Base-by-base conservation (phyloP, 92 coral and sea anemone genomes). In the Isaurus tuberculatus region DNA sequence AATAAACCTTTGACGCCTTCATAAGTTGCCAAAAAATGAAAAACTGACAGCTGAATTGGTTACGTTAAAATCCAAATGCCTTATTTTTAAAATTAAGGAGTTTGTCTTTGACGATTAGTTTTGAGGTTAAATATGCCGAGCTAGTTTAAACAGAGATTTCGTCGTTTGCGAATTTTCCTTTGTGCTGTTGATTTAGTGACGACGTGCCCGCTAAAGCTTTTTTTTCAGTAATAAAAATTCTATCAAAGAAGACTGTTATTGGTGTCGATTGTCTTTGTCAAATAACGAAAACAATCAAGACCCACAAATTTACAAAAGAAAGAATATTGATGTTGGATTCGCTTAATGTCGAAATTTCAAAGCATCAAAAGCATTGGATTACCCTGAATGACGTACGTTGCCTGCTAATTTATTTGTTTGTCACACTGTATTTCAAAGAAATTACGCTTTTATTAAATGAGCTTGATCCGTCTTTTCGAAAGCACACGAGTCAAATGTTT, bases 371-470 rank as follows among this genome's bases (percentile, higher is more conserved):
- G 27, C 49, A 57, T 6, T 42, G 82, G 40, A 36, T 77, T 77
- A 57, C 49, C 5, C n/a, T 31, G 69, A 77, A 61, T 77, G 70
- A 77, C 70, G 82, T 48, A 77, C 82, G 43, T 34, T 57, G 13
- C 22, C 53, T 1, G 48, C 32, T 36, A 53, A 77, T 55, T 34
- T 33, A 28, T 19, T 61, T 34, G 68, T 58, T 60, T 77, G 22
- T 27, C 2, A 16, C 9, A 49, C 55, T 28, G 3, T 34, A 23
- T 63, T 63, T 63, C 26, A 63, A 63, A 63, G 5, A 63, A 29
- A 2, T 23, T 0, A 0, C 23, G 66, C 19, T 63, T 22, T 29
- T 63, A 22, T 63, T 63, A 26, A 20, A 20, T 17, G 5, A 5
- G 9, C 28, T 0, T n/a, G 58, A 40, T 40, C 11, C 46, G 7